Evolutionary conservation across 2,113 vertebrate genomes (phyloP).

Genomic region (Poeciliopsis retropinna): DNA sequence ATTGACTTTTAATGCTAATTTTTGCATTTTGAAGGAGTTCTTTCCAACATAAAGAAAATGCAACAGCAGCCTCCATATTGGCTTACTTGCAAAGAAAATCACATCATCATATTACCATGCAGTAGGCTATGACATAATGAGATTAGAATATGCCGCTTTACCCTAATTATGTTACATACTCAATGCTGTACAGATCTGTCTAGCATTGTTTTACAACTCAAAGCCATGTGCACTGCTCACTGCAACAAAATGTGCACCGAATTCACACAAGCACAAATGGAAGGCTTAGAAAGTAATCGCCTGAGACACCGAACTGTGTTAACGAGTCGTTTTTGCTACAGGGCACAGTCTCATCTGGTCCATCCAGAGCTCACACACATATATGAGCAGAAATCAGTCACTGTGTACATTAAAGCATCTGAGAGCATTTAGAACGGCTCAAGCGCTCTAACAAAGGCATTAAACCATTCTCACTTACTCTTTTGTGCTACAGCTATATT

Average conservation of each 20-base stretch:
- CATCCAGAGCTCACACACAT: background rate
- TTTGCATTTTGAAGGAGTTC: no score
- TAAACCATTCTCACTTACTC: slow-evolving; percentile 3
- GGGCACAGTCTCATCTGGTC: slow-evolving; percentile 14
- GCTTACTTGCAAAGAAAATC: no score
- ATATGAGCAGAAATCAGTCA: slow-evolving; percentile 23
- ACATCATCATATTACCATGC: no score
- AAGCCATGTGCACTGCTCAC: background rate
- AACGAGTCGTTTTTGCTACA: slow-evolving; percentile 28
- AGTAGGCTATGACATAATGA: background rate
- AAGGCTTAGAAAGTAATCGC: slow-evolving; percentile 13
- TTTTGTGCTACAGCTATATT: slow-evolving; percentile 24
- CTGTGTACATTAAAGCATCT: slow-evolving; percentile 45
- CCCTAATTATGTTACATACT: background rate
- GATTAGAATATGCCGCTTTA: background rate
- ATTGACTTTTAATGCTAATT: no score
- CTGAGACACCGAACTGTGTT: slow-evolving; percentile 26
- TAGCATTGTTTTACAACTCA: background rate
- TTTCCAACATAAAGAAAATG: no score
- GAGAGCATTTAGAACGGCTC: slow-evolving; percentile 29
- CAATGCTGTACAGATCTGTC: background rate
- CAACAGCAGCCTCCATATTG: no score
- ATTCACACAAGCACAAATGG: slow-evolving; percentile 19
- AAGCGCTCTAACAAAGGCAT: slow-evolving; percentile 33
- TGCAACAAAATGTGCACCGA: background rate